Base-by-base conservation (phyloP, 2,888 invertebrate genomes). In the Tortrix viridana region DNA sequence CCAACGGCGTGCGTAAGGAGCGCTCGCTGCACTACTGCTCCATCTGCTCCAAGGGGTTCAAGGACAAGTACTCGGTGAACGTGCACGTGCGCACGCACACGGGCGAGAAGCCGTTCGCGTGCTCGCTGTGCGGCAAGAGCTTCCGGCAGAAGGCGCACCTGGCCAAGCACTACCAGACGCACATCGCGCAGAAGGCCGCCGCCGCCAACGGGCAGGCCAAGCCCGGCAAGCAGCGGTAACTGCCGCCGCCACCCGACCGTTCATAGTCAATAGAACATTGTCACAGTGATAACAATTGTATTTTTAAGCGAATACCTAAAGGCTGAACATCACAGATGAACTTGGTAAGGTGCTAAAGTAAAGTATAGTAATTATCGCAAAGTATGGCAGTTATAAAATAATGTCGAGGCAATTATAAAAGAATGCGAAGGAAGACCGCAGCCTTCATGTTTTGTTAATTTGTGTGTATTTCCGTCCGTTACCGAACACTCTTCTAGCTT, bases 61-160 rank as follows among this genome's bases (percentile, higher is more conserved):
- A 98, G 86, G 98, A 98, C 86, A 98, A 98, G 85, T 99, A 99
- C 93, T 97, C 98, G 67, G 98, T 99, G 60, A 99, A 99, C 84
- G 99, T 99, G 50, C 99, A 99, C 87, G 97, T 99, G 73, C 94
- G 99, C 74, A 99, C 99, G 23, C 99, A 99, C 83, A 99, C 99
- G 0, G 99, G 98, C 0, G 99, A 99, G 86, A 99, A 99, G 81
- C 99, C 99, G 0, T 99, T 99, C 86, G 95, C 97, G 38, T 99
- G 99, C 85, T 96, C 96, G 18, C 93, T 98, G 62, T 99, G 99
- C 84, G 97, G 97, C 69, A 98, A 97, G 85, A 97, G 96, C 79
- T 98, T 98, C 89, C 94, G 97, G 53, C 97, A 98, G 85, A 98
- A 98, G 81, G 97, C 97, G 0, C 97, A 98, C 78, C 92, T 98